These are phyloP conservation scores for Zaprionus camerounensis DNA, from an alignment of 1,140 invertebrate genomes.

Conservation along the genomic window DNA sequence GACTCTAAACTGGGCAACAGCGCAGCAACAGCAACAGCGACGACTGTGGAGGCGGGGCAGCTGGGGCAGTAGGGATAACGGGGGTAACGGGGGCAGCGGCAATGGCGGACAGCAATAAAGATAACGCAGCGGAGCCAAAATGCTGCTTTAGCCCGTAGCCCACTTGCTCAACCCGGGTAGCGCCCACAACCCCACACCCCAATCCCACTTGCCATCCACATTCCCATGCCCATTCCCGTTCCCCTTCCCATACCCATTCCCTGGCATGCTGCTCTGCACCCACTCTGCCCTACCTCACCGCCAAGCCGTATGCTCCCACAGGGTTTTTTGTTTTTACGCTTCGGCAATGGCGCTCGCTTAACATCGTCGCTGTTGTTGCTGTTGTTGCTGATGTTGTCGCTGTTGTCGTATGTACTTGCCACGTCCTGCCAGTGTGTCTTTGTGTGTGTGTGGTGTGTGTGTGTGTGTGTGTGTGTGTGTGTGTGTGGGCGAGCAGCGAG, in stretches of 20 bases:
- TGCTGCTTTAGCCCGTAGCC: slow-evolving; percentile 11
- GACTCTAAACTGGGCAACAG: slow-evolving; percentile 48
- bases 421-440: slow-evolving; percentile 26
- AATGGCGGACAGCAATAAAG: slow-evolving; percentile 65
- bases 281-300: slow-evolving; percentile 3
- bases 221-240: not conserved
- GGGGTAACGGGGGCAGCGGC: slow-evolving; percentile 24
- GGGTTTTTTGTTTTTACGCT: slow-evolving; percentile 66
- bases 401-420: slow-evolving; percentile 47
- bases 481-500: slow-evolving; percentile 25
- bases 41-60: too few species aligned
- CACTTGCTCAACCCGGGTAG: not conserved
- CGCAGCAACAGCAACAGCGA: slow-evolving; percentile 49
- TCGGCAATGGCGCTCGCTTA: slow-evolving; percentile 51
- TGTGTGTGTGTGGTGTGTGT: slow-evolving; percentile 23
- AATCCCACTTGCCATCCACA: not conserved
- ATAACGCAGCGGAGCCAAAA: slow-evolving; percentile 69
- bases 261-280: not conserved
- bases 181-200: not conserved
- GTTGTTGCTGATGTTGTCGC: slow-evolving; percentile 9
- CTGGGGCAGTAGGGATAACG: too few species aligned
- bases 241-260: not conserved
- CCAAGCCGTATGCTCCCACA: slow-evolving; percentile 34
- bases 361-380: slow-evolving; percentile 16
- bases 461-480: slow-evolving; percentile 22